Conservation (phyloP, 92 coral and sea anemone genomes). For the Muricea muricata region DNA sequence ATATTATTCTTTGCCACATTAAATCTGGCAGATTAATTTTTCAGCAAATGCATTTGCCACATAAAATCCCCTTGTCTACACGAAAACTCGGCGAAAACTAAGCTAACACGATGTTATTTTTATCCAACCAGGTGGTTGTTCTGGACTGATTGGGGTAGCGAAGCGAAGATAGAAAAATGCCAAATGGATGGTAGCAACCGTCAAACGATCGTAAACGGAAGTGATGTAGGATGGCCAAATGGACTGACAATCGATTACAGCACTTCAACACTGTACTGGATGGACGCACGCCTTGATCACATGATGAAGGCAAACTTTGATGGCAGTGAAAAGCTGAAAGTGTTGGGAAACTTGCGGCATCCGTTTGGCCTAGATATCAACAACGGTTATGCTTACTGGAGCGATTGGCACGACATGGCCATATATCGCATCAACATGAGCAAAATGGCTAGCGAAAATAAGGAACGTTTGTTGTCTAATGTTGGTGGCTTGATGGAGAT, state of each 20-base stretch:
- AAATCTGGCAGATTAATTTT: too few species aligned
- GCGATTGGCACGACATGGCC: constrained; percentile 75
- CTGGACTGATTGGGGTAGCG: constrained; percentile 90
- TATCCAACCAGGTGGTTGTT: constrained; percentile 66
- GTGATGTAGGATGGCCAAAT: constrained; percentile 79
- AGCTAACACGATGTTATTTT: background rate
- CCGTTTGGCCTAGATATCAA: constrained; percentile 88
- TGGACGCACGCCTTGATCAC: constrained; percentile 71
- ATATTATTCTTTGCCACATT: too few species aligned
- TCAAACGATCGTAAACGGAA: constrained; percentile 63
- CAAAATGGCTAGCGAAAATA: constrained; percentile 47
- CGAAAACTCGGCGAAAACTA: too few species aligned
- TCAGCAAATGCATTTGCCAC: too few species aligned
- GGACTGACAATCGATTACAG: constrained; percentile 81
- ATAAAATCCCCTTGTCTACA: too few species aligned
- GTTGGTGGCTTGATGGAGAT: constrained; percentile 79
- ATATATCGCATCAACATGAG: constrained; percentile 61
- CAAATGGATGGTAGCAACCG: constrained; percentile 92
- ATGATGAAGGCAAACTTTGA: constrained; percentile 71
- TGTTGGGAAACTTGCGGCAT: constrained; percentile 64
- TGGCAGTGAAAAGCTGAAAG: constrained; percentile 63
- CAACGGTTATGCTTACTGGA: constrained; percentile 85
- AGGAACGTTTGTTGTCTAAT: constrained; percentile 69
- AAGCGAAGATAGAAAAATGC: constrained; percentile 85
- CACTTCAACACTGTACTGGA: constrained; percentile 77